Conservation (phyloP, 2,797 vertebrate genomes). For the Kryptolebias ocellatus region DNA sequence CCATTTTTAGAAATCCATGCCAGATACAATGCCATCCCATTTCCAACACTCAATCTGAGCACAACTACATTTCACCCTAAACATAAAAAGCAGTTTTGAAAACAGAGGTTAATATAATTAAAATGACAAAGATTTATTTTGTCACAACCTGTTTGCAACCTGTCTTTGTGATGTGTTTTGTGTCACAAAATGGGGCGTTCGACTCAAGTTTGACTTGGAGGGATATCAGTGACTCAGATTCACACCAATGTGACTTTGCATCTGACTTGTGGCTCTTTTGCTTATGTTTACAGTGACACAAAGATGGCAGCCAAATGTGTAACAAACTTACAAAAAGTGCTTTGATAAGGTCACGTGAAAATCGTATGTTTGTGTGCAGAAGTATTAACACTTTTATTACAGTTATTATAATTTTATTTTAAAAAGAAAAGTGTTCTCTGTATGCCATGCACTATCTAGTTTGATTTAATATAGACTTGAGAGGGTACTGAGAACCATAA, state of each 20-base stretch:
- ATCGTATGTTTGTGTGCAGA: background rate
- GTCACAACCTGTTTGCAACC: constrained; percentile 1
- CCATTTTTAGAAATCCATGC: background rate
- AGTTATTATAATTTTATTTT: constrained; percentile 6
- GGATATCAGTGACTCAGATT: constrained; percentile 7
- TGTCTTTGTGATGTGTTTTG: background rate
- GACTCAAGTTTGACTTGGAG: constrained; percentile 1
- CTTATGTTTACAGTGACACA: constrained; percentile 24
- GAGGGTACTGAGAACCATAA: constrained; percentile 49
- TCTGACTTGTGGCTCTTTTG: constrained; percentile 18
- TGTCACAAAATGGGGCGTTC: background rate
- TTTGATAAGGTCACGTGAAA: constrained; percentile 36
- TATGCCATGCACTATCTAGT: constrained; percentile 31
- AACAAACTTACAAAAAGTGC: constrained; percentile 21
- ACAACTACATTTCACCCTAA: background rate
- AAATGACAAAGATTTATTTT: no score
- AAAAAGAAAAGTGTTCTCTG: constrained; percentile 56
- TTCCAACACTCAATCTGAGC: background rate
- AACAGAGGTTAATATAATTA: no score
- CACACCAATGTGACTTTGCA: constrained; percentile 2
- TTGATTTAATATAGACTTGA: constrained; percentile 55
- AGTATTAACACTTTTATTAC: background rate
- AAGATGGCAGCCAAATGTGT: constrained; percentile 18
- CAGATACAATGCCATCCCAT: background rate
- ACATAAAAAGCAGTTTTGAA: no score